Evolutionary conservation across 2,113 vertebrate species (phyloP).

Genomic region (Takifugu flavidus): DNA sequence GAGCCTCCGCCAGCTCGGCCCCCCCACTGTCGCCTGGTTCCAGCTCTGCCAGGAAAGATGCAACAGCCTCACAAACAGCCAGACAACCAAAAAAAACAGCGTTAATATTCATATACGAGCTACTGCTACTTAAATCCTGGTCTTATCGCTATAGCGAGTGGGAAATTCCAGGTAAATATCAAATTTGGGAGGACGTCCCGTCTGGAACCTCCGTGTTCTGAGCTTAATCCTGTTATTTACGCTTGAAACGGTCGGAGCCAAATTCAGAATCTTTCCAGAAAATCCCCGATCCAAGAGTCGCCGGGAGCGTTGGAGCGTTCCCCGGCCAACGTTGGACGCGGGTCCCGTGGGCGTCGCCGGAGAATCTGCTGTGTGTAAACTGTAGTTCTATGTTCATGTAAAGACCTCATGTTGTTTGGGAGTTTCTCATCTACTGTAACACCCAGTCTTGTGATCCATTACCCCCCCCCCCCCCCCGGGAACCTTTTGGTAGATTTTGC

Average conservation of each 20-base stretch:
- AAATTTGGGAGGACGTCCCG: too few relatives aligned
- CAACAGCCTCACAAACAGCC: neutral
- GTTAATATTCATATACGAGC: too few relatives aligned
- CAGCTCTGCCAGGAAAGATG: constrained; percentile 1
- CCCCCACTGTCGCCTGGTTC: constrained; percentile 16
- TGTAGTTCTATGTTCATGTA: constrained; percentile 68
- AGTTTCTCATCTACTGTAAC: constrained; percentile 62
- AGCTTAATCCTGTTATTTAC: too few relatives aligned
- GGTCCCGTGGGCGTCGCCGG: constrained; percentile 37
- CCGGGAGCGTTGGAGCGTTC: too few relatives aligned
- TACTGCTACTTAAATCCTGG: too few relatives aligned
- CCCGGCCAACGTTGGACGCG: constrained; percentile 4
- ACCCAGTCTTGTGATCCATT: constrained; percentile 64
- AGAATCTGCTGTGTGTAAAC: constrained; percentile 53
- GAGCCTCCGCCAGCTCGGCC: constrained; percentile 16
- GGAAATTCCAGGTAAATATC: too few relatives aligned
- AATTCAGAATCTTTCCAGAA: too few relatives aligned
- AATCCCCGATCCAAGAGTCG: too few relatives aligned
- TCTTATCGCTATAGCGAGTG: too few relatives aligned
- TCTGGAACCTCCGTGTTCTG: too few relatives aligned
- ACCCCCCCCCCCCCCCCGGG: neutral
- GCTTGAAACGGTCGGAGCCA: too few relatives aligned
- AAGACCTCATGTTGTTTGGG: constrained; percentile 63
- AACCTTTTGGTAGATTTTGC: constrained; percentile 57
- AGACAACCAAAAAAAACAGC: neutral